Evolutionary conservation across 1,140 invertebrate genomes (phyloP).

Genomic region (Thaumatotibia leucotreta): DNA sequence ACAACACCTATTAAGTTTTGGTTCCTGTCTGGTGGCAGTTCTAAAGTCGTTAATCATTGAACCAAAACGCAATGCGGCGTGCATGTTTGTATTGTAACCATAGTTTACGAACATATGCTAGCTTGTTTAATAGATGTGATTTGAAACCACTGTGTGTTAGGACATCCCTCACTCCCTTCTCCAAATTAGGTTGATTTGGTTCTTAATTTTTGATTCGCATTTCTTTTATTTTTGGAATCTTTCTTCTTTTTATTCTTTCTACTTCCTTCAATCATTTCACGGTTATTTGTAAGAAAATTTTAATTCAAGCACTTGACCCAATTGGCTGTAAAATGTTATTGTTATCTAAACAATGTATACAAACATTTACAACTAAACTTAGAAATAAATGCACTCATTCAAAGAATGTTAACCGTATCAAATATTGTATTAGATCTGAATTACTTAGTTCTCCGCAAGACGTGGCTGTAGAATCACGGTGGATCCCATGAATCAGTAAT

Average conservation of each 20-base stretch:
- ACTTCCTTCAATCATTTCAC: slow-evolving; percentile 26
- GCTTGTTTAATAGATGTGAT: slow-evolving; percentile 73
- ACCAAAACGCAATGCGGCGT: slow-evolving; percentile 72
- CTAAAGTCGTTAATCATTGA: slow-evolving; percentile 61
- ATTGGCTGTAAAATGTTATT: slow-evolving; percentile 52
- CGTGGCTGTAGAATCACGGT: slow-evolving; percentile 38
- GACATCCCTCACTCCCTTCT: slow-evolving; percentile 58
- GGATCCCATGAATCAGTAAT: slow-evolving; percentile 62
- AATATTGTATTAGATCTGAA: slow-evolving; percentile 6
- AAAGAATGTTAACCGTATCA: slow-evolving; percentile 20
- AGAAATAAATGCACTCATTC: slow-evolving; percentile 36
- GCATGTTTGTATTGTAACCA: slow-evolving; percentile 72
- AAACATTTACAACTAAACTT: slow-evolving; percentile 20
- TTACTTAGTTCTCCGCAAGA: slow-evolving; percentile 15
- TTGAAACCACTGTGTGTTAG: slow-evolving; percentile 57
- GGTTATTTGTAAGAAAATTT: slow-evolving; percentile 18
- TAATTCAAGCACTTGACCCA: slow-evolving; percentile 24
- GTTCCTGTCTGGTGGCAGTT: slow-evolving; percentile 34
- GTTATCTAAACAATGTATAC: slow-evolving; percentile 17
- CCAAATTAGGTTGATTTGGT: slow-evolving; percentile 39
- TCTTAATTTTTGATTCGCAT: slow-evolving; percentile 41
- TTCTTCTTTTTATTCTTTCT: slow-evolving; percentile 30
- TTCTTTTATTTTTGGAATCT: slow-evolving; percentile 34
- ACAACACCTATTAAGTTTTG: slow-evolving; percentile 26
- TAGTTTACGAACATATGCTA: slow-evolving; percentile 66